Evolutionary conservation across 2,113 vertebrate genomes (phyloP).

Genomic region (Etheostoma spectabile): DNA sequence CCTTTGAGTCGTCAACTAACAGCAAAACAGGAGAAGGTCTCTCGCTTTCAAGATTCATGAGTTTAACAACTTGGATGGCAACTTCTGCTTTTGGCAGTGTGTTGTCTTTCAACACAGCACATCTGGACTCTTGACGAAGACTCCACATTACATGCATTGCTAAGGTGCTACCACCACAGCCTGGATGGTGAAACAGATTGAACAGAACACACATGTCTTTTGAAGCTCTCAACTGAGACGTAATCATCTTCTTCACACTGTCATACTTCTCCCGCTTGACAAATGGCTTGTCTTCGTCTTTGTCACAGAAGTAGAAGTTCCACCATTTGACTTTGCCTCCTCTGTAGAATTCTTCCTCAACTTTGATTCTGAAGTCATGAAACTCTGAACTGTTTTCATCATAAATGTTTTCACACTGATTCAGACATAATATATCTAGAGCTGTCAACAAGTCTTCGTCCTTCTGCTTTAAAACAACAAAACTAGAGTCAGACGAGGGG

Average conservation of each 20-base stretch:
- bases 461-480: conserved; percentile 78
- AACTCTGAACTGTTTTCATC: conserved; percentile 81
- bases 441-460: conserved; percentile 81
- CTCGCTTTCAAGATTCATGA: conserved; percentile 61
- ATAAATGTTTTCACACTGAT: conserved; percentile 84
- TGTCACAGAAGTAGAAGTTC: conserved; percentile 89
- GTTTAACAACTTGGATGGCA: conserved; percentile 51
- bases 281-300: conserved; percentile 81
- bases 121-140: conserved; percentile 68
- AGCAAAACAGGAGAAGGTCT: conserved; percentile 54
- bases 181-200: conserved; percentile 74
- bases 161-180: conserved; percentile 76
- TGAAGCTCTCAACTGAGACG: conserved; percentile 39
- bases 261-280: conserved; percentile 82
- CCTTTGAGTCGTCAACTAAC: conserved; percentile 70
- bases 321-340: conserved; percentile 88
- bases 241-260: conserved; percentile 51
- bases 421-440: conserved; percentile 86
- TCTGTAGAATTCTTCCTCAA: conserved; percentile 86
- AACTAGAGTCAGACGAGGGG: conserved; percentile 73
- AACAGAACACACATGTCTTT: conserved; percentile 55
- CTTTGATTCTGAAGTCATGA: conserved; percentile 69
- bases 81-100: conserved; percentile 41
- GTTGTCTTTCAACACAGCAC: conserved; percentile 73
- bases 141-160: conserved; percentile 79